Base-by-base conservation (phyloP, 2,797 vertebrate species). In the Gymnoscopelus microlampas region DNA sequence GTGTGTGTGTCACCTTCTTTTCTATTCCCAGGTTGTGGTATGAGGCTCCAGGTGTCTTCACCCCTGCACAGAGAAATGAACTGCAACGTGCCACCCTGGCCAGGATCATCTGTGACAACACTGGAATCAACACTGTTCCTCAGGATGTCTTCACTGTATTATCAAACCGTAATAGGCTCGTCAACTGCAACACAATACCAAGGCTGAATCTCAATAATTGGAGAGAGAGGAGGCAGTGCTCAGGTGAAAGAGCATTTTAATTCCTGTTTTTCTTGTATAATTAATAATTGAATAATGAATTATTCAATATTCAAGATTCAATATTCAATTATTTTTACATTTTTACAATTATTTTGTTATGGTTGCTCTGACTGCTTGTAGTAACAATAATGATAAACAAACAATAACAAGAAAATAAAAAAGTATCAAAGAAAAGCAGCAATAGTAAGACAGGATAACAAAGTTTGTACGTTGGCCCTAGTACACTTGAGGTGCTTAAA, bases 101-200 rank as follows among this genome's bases (percentile, higher is more conserved):
- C 0, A 87, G 68, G 7, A 82, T 98, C 51, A 90, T 98, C 86
- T 98, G 97, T 60, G 95, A 95, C 84, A 99, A 96, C 75, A 97
- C 95, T 0, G 92, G 1, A 5, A 93, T 98, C 77, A 82, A 23
- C 0, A 35, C 87, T n/a, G 85, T 97, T 26, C 93, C 95, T 0
- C 3, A 0, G 0, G 70, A 96, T 2, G 70, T 88, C 8, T 96
- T 96, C 85, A 74, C n/a, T 24, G 59, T 44, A 3, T 0, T 1
- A 10, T 84, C 60, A 59, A 88, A 64, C 0, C 77, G 71, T 0
- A 73, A 86, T 24, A 74, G 4, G n/a, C 92, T 93, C 9, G 79
- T 87, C 15, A 62, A 0, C 29, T 98, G 96, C 75, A 49, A 7
- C 7, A 0, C 0, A 1, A 74, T 94, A 60, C 86, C 55, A 4